These are phyloP conservation scores for Periplaneta americana DNA, from an alignment of 1,140 invertebrate species.

Conservation along the genomic window DNA sequence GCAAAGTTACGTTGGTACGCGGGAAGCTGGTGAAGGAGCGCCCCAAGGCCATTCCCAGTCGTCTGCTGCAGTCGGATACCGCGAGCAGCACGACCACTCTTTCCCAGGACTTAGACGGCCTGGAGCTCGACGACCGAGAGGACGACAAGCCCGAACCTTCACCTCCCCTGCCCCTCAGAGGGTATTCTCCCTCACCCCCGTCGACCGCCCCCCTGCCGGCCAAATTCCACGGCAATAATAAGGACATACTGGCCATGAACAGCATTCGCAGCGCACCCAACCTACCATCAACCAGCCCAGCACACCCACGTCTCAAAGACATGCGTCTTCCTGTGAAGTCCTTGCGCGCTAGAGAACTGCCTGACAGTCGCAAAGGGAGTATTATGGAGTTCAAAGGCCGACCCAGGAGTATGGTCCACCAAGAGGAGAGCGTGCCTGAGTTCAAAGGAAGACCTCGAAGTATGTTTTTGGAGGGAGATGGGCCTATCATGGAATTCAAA, in stretches of 20 bases:
- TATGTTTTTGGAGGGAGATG: background rate
- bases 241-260: slow-evolving; percentile 54
- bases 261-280: slow-evolving; percentile 73
- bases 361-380: slow-evolving; percentile 47
- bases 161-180: slow-evolving; percentile 37
- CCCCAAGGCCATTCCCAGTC: slow-evolving; percentile 49
- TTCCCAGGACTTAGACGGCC: slow-evolving; percentile 54
- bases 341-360: slow-evolving; percentile 50
- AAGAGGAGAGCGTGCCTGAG: slow-evolving; percentile 27
- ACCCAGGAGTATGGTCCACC: slow-evolving; percentile 37
- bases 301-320: slow-evolving; percentile 62
- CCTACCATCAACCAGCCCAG: slow-evolving; percentile 58
- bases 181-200: slow-evolving; percentile 69
- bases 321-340: slow-evolving; percentile 57
- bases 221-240: slow-evolving; percentile 67
- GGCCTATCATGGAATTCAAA: slow-evolving; percentile 3
- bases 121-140: slow-evolving; percentile 53
- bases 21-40: background rate
- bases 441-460: slow-evolving; percentile 29
- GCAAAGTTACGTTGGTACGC: slow-evolving; percentile 39
- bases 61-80: slow-evolving; percentile 44
- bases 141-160: slow-evolving; percentile 37
- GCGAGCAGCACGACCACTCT: slow-evolving; percentile 43
- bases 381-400: slow-evolving; percentile 54
- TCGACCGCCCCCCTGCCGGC: slow-evolving; percentile 72